These are phyloP conservation scores for Tipula confusa DNA, from an alignment of 2,888 invertebrate genomes.

Conservation along the genomic window DNA sequence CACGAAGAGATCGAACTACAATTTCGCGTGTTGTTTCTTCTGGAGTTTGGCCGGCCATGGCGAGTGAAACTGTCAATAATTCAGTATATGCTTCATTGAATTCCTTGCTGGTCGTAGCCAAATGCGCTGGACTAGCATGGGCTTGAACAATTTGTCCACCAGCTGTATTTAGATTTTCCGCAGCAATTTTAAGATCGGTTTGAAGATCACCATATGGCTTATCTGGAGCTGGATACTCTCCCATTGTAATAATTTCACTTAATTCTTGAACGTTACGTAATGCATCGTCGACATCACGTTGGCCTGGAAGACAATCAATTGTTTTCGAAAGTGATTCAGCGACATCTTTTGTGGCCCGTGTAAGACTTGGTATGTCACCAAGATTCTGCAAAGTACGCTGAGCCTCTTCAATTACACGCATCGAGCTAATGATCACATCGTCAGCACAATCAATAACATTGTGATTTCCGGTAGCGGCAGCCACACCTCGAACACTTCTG, in stretches of 20 bases:
- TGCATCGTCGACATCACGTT: slow-evolving; percentile 88
- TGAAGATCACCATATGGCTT: slow-evolving; percentile 78
- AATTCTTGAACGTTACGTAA: slow-evolving; percentile 76
- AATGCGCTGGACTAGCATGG: slow-evolving; percentile 63
- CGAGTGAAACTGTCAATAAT: slow-evolving; percentile 72
- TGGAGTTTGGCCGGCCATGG: slow-evolving; percentile 78
- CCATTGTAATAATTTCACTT: slow-evolving; percentile 65
- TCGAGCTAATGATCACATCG: slow-evolving; percentile 74
- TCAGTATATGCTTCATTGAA: slow-evolving; percentile 76
- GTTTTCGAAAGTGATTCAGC: slow-evolving; percentile 57
- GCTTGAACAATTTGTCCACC: slow-evolving; percentile 78
- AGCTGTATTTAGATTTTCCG: slow-evolving; percentile 76
- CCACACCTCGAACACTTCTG: slow-evolving; percentile 71
- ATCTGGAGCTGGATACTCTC: slow-evolving; percentile 69
- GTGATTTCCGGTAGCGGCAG: slow-evolving; percentile 62
- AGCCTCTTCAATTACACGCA: slow-evolving; percentile 75
- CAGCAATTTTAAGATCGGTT: slow-evolving; percentile 76
- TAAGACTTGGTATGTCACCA: slow-evolving; percentile 52
- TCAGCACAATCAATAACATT: slow-evolving; percentile 67
- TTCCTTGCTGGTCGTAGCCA: slow-evolving; percentile 70
- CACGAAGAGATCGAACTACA: slow-evolving; percentile 82
- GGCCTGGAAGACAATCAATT: slow-evolving; percentile 85
- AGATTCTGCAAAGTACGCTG: slow-evolving; percentile 53
- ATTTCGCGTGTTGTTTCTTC: slow-evolving; percentile 70
- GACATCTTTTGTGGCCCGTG: slow-evolving; percentile 71